Evolutionary conservation across 2,888 invertebrate genomes (phyloP).

Genomic region (Leptogaster cylindrica): DNA sequence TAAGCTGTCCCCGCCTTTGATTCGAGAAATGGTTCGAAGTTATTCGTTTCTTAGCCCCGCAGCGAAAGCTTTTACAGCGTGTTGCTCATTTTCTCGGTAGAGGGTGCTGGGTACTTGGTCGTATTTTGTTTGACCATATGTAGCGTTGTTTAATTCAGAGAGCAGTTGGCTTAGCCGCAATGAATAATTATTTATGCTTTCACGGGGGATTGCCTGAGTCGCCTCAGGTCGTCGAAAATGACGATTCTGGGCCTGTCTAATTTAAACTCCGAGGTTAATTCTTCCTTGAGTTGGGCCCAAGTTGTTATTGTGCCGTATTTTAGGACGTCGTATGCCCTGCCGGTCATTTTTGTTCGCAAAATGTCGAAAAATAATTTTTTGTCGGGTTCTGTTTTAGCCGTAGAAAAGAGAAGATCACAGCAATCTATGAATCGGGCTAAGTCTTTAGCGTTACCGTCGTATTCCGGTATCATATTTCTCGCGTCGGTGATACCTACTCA

Average conservation of each 20-base stretch:
- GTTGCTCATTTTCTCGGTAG: background rate
- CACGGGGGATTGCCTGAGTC: background rate
- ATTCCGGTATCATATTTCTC: background rate
- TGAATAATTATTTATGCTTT: background rate
- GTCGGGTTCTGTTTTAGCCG: background rate
- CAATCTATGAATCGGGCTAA: background rate
- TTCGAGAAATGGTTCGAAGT: background rate
- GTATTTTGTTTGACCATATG: background rate
- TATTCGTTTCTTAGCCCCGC: background rate
- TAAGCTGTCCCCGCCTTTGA: too few species aligned
- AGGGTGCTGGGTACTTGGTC: background rate
- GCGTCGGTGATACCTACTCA: background rate
- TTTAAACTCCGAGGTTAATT: background rate
- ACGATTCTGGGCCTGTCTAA: background rate
- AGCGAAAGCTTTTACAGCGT: background rate
- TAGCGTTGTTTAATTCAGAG: slow-evolving; percentile 5
- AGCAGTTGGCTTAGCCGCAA: background rate
- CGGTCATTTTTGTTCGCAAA: background rate
- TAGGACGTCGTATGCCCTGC: background rate
- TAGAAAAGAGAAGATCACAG: background rate
- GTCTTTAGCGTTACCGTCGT: background rate
- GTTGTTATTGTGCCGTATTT: background rate
- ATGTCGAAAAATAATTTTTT: background rate
- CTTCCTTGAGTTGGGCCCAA: background rate
- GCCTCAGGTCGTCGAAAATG: background rate